Base-by-base conservation (phyloP, 2,888 invertebrate genomes). In the Trilocha varians region DNA sequence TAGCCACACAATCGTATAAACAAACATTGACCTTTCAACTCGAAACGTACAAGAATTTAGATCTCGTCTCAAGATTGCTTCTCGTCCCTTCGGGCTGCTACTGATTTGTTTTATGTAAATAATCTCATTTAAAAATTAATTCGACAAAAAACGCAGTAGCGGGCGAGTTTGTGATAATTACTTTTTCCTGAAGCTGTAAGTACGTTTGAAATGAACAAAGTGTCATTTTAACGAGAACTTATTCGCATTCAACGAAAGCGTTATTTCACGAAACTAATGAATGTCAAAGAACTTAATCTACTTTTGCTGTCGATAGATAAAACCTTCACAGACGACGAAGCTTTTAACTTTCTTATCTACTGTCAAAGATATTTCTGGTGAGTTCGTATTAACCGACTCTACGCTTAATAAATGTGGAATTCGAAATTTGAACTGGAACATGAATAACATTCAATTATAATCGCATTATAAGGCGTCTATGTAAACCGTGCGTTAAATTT, bases 201-300 rank as follows among this genome's bases (percentile, higher is more conserved):
- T 55, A 52, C 58, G 59, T 63, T 70, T 52, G 50, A 65, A 77
- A 73, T 66, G 66, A 71, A 63, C 50, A 67, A 56, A 68, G 70
- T 74, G 70, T 71, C 71, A 76, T 76, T 82, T 77, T 80, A 80
- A 80, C 75, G 73, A 82, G 77, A 65, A 70, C 76, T 77, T 72
- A 72, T 78, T 70, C 62, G 60, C 61, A 45, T 56, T 59, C 53
- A 62, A 58, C 56, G 59, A 55, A 48, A 54, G 57, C 59, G 59
- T 55, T 62, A 65, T 65, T 73, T 74, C 69, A 68, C 66, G 64
- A 70, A 76, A 76, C 72, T 76, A 77, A 78, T 78, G 74, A 79
- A 77, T 74, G 73, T 71, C 77, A 75, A 74, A 74, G 70, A 65
- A 62, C 59, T 68, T 65, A 61, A 70, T 74, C 69, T 68, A 67